Conservation (phyloP, 30 jellyfish, hydroid and myxozoan genomes). For the Clytia hemisphaerica region DNA sequence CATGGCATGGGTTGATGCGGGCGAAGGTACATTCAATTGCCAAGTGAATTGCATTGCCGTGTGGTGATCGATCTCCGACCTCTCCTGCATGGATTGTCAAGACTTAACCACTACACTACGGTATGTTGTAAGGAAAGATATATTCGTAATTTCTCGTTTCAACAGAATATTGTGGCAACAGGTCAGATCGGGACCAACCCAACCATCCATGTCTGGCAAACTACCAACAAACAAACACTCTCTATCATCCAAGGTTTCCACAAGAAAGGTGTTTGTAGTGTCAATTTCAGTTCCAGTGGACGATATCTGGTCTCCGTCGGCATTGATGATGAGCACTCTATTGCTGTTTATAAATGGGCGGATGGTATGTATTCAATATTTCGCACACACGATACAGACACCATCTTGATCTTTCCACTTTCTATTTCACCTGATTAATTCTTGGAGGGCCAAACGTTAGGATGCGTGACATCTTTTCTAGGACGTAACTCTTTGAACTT, state of each 20-base stretch:
- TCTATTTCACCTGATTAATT: background rate
- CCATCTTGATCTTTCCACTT: background rate
- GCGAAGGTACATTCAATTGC: no score
- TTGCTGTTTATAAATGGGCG: constrained; percentile 95
- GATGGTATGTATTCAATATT: constrained; percentile 58
- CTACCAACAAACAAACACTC: constrained; percentile 57
- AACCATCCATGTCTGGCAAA: constrained; percentile 88
- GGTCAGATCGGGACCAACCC: constrained; percentile 91
- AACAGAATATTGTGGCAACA: constrained; percentile 88
- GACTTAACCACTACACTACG: no score
- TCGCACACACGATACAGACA: background rate
- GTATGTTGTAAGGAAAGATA: no score
- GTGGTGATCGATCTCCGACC: no score
- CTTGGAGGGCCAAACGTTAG: background rate
- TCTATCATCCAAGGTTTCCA: constrained; percentile 86
- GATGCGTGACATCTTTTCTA: background rate
- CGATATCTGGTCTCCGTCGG: constrained; percentile 74
- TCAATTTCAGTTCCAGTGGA: constrained; percentile 95
- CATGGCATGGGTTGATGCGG: no score
- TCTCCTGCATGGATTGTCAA: no score
- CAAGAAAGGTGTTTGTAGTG: constrained; percentile 80
- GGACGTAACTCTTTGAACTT: background rate
- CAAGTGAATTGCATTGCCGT: no score
- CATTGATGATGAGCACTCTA: constrained; percentile 70
- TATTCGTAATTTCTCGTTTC: no score